Conservation (phyloP, 2,888 invertebrate genomes). For the Polydrusus tereticollis region DNA sequence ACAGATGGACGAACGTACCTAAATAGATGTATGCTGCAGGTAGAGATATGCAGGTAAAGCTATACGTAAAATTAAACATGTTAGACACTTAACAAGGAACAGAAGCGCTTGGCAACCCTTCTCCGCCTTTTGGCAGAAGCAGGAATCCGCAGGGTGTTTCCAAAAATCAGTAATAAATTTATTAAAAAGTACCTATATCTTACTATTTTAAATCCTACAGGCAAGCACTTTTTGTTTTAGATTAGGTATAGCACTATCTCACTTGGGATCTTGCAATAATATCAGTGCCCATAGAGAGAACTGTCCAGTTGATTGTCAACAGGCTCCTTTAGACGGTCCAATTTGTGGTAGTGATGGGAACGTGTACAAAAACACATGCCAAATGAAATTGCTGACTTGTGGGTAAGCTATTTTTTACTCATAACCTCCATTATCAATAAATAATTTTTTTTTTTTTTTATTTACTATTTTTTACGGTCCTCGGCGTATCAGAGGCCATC, state of each 20-base stretch:
- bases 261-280: constrained; percentile 76
- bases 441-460: no score
- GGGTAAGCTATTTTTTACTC: no score
- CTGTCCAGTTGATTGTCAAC: constrained; percentile 89
- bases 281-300: constrained; percentile 88
- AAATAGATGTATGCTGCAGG: constrained; percentile 83
- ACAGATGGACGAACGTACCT: constrained; percentile 89
- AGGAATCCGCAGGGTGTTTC: no score
- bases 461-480: no score
- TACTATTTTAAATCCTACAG: constrained; percentile 23
- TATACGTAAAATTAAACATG: no score
- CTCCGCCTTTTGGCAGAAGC: no score
- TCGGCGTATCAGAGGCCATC: no score
- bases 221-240: constrained; percentile 62
- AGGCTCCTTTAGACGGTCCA: constrained; percentile 89
- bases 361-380: constrained; percentile 93
- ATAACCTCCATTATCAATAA: no score
- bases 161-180: no score
- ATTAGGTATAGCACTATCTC: constrained; percentile 74
- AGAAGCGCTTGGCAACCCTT: no score
- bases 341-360: constrained; percentile 94
- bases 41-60: constrained; percentile 80
- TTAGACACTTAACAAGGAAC: no score
- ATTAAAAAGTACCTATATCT: no score
- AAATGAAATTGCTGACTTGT: constrained; percentile 92